phyloP scores from a whole-genome alignment of 2,888 invertebrate species.

The Psylliodes chrysocephalus region DNA sequence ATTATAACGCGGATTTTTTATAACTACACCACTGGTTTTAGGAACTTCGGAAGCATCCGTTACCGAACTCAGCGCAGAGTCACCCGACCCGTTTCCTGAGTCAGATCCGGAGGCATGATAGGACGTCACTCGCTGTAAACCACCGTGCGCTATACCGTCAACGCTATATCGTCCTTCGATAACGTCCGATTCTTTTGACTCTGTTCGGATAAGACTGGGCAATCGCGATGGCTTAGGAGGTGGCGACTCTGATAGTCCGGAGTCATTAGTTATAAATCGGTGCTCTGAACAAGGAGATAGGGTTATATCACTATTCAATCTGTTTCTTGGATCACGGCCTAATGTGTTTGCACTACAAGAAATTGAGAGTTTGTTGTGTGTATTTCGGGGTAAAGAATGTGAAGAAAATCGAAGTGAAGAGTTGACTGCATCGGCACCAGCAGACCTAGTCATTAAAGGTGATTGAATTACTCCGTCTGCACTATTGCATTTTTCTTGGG shows the following conservation, averaged over 20 bases:
- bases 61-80: constrained; percentile 79
- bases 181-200: constrained; percentile 59
- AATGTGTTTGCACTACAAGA: constrained; percentile 65
- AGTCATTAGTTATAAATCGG: constrained; percentile 67
- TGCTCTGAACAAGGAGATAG: constrained; percentile 70
- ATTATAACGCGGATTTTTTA: constrained; percentile 75
- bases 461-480: constrained; percentile 76
- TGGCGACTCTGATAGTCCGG: constrained; percentile 68
- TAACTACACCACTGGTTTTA: constrained; percentile 68
- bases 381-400: constrained; percentile 68
- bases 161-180: constrained; percentile 50
- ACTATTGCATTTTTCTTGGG: constrained; percentile 73
- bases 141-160: constrained; percentile 61
- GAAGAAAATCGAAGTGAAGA: constrained; percentile 66
- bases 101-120: constrained; percentile 88
- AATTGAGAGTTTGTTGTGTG: constrained; percentile 65
- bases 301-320: constrained; percentile 69
- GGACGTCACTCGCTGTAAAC: constrained; percentile 67
- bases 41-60: constrained; percentile 55
- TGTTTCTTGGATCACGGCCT: constrained; percentile 66
- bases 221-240: constrained; percentile 75
- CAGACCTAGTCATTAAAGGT: constrained; percentile 64
- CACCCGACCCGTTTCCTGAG: constrained; percentile 90
- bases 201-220: constrained; percentile 65
- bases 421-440: constrained; percentile 58